Base-by-base conservation (phyloP, 2,797 vertebrate species). In the Huso huso region DNA sequence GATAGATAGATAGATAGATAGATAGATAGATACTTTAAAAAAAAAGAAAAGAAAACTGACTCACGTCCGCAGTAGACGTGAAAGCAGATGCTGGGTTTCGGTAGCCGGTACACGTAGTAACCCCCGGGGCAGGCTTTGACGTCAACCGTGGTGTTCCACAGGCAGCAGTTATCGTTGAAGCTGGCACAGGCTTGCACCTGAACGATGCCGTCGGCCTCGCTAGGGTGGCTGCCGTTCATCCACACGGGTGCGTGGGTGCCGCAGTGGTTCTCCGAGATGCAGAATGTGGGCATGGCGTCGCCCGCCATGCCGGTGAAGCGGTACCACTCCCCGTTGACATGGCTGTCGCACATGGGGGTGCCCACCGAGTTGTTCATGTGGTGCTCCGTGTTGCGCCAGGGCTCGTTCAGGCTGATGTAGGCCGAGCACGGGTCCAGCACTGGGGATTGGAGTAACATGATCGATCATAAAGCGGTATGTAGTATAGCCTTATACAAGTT, bases 231-330 rank as follows among this genome's bases (percentile, higher is more conserved):
- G 73, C 96, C 94, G 0, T 94, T 96, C 63, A 99, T 87, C 97
- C 97, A 99, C 69, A 99, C 81, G 18, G 18, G 96, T 97, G 71
- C 95, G 94, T 97, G 95, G 18, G 96, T 97, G 71, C 95, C 94
- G 6, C 96, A 99, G 84, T 94, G 90, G 78, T 96, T 95, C 86
- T 97, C 95, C 0, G 91, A 74, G 74, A 98, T 87, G 83, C 96
- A 98, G 85, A 99, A 99, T 68, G 94, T 97, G 58, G 96, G 94
- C 96, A 99, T 99, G 70, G 95, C 95, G 0, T 98, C 96, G 0
- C 97, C 96, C 0, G 97, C 94, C 95, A 99, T 93, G 74, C 95
- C 97, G 0, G 94, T 98, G 84, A 99, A 97, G 76, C 95, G 94
- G 71, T 99, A 99, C 97, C 96, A 99, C 69, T 98, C 94, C 0